Conservation (phyloP, 1,140 invertebrate species). For the Hylyphantes graminicola region DNA sequence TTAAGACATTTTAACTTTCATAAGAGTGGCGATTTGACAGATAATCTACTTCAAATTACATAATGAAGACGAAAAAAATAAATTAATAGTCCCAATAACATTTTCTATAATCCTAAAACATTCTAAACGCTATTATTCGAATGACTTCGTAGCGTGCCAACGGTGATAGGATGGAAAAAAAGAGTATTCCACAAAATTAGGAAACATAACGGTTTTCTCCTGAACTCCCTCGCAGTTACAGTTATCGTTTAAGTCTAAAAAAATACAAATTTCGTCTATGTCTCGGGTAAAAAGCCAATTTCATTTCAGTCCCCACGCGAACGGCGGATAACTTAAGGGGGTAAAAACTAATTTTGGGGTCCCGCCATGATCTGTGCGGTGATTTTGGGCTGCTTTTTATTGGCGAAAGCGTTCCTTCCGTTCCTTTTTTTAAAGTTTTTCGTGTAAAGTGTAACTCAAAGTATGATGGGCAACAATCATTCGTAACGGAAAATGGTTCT, state of each 20-base stretch:
- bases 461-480: slow-evolving; percentile 58
- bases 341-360: slow-evolving; percentile 50
- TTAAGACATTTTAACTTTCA: no score
- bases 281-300: slow-evolving; percentile 57
- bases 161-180: not conserved
- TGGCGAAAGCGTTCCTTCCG: slow-evolving; percentile 47
- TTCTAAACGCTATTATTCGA: not conserved
- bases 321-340: slow-evolving; percentile 26
- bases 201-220: slow-evolving; percentile 26
- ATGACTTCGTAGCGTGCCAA: slow-evolving; percentile 42
- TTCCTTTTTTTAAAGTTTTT: slow-evolving; percentile 27
- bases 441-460: slow-evolving; percentile 60
- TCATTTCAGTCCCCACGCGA: slow-evolving; percentile 54
- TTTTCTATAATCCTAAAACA: slow-evolving; percentile 1
- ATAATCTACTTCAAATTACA: no score
- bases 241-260: slow-evolving; percentile 53
- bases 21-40: no score
- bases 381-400: slow-evolving; percentile 42
- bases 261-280: slow-evolving; percentile 35
- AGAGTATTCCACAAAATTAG: slow-evolving; percentile 50
- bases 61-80: not conserved
- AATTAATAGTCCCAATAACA: slow-evolving; percentile 12
- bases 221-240: slow-evolving; percentile 16
- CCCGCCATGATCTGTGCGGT: slow-evolving; percentile 57
- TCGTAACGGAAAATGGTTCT: slow-evolving; percentile 13